Percentiles rank a stretch among this genome's conserved stretches.
phyloP scores from a whole-genome alignment of 1,140 invertebrate species.

The Drosophila rufa region DNA sequence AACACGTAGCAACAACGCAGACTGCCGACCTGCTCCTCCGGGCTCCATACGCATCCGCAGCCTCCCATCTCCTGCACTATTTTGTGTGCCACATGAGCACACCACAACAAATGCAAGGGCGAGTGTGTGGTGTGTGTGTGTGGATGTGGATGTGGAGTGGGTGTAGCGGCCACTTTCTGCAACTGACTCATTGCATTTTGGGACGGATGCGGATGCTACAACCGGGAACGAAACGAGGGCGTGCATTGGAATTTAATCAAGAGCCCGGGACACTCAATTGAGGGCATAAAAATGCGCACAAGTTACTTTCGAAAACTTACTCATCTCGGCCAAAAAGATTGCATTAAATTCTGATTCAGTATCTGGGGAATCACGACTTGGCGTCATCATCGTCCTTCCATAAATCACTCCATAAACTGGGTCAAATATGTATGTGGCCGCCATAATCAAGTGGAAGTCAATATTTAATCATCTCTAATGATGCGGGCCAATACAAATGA shows the following conservation, averaged over 20 bases:
- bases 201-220: constrained; percentile 11
- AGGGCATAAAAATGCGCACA: constrained; percentile 63
- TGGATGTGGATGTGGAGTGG: not conserved
- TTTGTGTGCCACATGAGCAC: constrained; percentile 61
- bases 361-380: constrained; percentile 1
- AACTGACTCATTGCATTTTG: constrained; percentile 72
- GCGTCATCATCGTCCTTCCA: constrained; percentile 12
- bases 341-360: constrained; percentile 17
- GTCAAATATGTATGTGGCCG: constrained; percentile 1
- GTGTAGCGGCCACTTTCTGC: constrained; percentile 63
- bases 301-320: constrained; percentile 34
- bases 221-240: constrained; percentile 14
- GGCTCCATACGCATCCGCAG: constrained; percentile 12
- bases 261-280: constrained; percentile 68
- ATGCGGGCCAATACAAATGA: constrained; percentile 4
- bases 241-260: constrained; percentile 79
- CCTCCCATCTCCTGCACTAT: constrained; percentile 12
- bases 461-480: constrained; percentile 26
- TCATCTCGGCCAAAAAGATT: constrained; percentile 5
- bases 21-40: constrained; percentile 14
- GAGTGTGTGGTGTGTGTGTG: constrained; percentile 24
- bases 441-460: constrained; percentile 11
- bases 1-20: constrained; percentile 73
- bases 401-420: constrained; percentile 28
- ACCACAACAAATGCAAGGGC: constrained; percentile 64